Percentiles rank a stretch among this genome's conserved stretches.
phyloP scores from a whole-genome alignment of 2,797 vertebrate species.

The Silurus aristotelis region DNA sequence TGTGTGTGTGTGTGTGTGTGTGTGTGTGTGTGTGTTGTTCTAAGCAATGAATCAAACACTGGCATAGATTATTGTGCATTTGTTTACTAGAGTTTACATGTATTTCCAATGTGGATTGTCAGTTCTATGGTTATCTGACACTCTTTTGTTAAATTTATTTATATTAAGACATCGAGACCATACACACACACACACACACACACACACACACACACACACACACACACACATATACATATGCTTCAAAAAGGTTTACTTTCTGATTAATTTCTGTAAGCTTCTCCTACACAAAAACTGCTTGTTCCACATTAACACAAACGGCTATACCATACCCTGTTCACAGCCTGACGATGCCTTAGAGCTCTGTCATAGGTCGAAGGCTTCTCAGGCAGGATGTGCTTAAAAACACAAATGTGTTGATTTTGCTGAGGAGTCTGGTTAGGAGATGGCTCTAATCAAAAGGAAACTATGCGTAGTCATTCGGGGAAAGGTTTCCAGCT shows the following conservation, averaged over 20 bases:
- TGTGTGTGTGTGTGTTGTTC: conserved; percentile 1
- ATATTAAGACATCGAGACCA: neutral
- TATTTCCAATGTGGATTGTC: neutral
- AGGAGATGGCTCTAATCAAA: conserved; percentile 56
- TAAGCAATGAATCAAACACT: conserved; percentile 33
- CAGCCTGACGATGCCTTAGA: conserved; percentile 33
- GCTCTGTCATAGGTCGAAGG: conserved; percentile 33
- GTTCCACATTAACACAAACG: conserved; percentile 6
- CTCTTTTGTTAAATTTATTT: neutral
- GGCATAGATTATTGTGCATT: conserved; percentile 42
- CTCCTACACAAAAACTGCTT: conserved; percentile 5
- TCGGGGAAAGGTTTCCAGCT: conserved; percentile 37
- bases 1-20: conserved; percentile 24
- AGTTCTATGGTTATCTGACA: neutral
- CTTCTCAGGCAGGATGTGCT: conserved; percentile 42
- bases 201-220: no score
- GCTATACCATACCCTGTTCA: conserved; percentile 3
- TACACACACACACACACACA: neutral
- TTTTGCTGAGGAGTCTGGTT: conserved; percentile 49
- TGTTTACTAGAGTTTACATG: conserved; percentile 43
- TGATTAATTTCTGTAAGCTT: neutral
- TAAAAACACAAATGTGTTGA: conserved; percentile 55
- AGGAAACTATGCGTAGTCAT: conserved; percentile 59
- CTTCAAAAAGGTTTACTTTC: neutral
- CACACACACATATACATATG: neutral